Percentiles rank a stretch among this genome's conserved stretches.
These are phyloP conservation scores for Conger conger DNA, from an alignment of 2,113 vertebrate genomes.

Conservation along the genomic window DNA sequence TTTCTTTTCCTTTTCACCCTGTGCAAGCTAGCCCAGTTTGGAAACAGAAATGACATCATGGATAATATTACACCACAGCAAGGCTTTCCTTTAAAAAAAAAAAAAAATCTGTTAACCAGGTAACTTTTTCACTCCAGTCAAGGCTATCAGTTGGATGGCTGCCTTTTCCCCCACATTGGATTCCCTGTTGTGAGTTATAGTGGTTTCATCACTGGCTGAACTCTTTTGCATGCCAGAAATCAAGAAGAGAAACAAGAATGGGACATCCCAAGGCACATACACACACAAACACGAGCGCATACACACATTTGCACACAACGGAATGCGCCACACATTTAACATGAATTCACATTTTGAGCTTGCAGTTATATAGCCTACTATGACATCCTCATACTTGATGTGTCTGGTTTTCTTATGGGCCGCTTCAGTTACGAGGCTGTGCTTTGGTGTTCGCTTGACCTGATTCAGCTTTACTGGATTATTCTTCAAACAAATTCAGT, in stretches of 20 bases:
- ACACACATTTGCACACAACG: not conserved
- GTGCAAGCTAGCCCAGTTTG: constrained; percentile 23
- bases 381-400: not conserved
- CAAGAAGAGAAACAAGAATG: not conserved
- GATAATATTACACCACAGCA: constrained; percentile 37
- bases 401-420: not conserved
- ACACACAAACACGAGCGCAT: not conserved
- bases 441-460: not conserved
- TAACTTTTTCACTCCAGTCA: constrained; percentile 3
- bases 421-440: not conserved
- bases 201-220: not conserved
- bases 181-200: not conserved
- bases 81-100: constrained; percentile 11
- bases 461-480: constrained; percentile 4
- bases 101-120: not conserved
- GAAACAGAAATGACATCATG: constrained; percentile 39
- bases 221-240: no score
- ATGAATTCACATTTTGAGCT: not conserved
- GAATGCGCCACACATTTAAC: not conserved
- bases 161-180: not conserved
- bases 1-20: not conserved
- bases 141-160: constrained; percentile 7
- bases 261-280: not conserved
- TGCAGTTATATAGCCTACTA: not conserved
- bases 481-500: not conserved